A percentile compares a stretch with the other conserved stretches of the same genome.
These are phyloP conservation scores for Drosophila repleta DNA, from an alignment of 1,140 invertebrate genomes.

Conservation along the genomic window DNA sequence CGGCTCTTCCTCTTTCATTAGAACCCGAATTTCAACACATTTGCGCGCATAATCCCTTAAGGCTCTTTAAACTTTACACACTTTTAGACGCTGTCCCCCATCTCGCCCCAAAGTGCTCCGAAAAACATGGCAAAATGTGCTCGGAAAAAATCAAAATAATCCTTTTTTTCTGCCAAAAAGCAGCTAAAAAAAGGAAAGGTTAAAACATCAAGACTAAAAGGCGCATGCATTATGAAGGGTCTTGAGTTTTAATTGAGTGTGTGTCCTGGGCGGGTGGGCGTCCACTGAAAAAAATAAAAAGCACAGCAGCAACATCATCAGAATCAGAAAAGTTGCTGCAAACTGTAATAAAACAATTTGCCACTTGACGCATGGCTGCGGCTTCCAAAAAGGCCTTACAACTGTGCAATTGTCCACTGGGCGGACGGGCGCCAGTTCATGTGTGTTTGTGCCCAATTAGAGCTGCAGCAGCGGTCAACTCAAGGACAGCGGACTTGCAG, in stretches of 20 bases:
- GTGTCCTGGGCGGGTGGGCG: slow-evolving; percentile 35
- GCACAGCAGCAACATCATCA: slow-evolving; percentile 16
- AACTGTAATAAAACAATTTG: slow-evolving; percentile 80
- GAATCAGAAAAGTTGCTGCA: slow-evolving; percentile 56
- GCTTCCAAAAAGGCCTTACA: slow-evolving; percentile 27
- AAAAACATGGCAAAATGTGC: slow-evolving; percentile 51
- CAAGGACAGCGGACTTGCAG: slow-evolving; percentile 52
- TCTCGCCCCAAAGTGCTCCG: slow-evolving; percentile 25
- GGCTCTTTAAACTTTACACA: slow-evolving; percentile 83
- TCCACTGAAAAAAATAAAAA: slow-evolving; percentile 23
- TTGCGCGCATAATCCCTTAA: slow-evolving; percentile 82
- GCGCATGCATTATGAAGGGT: slow-evolving; percentile 76
- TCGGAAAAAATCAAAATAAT: slow-evolving; percentile 59
- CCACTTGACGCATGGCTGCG: slow-evolving; percentile 48
- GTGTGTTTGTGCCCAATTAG: slow-evolving; percentile 68
- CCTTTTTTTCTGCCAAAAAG: slow-evolving; percentile 52
- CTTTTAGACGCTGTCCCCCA: slow-evolving; percentile 59
- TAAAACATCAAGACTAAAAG: slow-evolving; percentile 78
- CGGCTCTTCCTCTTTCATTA: slow-evolving; percentile 55
- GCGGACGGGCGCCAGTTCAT: slow-evolving; percentile 3
- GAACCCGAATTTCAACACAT: slow-evolving; percentile 79
- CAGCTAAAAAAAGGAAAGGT: slow-evolving; percentile 60
- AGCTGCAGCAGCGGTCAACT: slow-evolving; percentile 74
- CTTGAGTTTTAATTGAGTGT: slow-evolving; percentile 83
- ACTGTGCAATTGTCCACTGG: slow-evolving; percentile 8